Percentiles rank a stretch among this genome's conserved stretches.
Conservation (phyloP, 1,140 invertebrate species). For the Neodiprion lecontei region DNA sequence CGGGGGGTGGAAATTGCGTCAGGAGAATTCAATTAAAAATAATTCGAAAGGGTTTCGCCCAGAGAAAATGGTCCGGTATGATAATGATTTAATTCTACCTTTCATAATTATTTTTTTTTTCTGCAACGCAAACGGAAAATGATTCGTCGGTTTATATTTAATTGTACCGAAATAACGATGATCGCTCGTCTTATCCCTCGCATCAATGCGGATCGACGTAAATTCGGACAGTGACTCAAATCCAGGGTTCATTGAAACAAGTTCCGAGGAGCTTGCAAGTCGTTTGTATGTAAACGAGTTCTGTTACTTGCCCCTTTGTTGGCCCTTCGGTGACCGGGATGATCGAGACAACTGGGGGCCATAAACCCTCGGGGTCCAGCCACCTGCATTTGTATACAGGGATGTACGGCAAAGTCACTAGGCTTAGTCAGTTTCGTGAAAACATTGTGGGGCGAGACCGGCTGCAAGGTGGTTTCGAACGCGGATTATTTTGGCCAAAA, state of each 20-base stretch:
- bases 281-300: not conserved
- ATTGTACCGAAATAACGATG: not conserved
- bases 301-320: not conserved
- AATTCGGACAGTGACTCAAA: not conserved
- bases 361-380: not conserved
- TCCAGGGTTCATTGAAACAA: not conserved
- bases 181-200: no score
- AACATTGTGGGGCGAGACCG: no score
- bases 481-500: no score
- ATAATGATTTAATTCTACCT: no score
- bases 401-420: no score
- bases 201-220: no score
- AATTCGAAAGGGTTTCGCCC: conserved; percentile 38
- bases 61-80: conserved; percentile 22
- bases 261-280: not conserved
- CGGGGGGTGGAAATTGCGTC: conserved; percentile 54
- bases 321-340: not conserved
- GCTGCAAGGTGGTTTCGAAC: no score
- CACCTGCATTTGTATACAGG: no score
- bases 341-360: not conserved
- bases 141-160: not conserved
- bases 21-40: conserved; percentile 59
- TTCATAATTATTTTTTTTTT: no score
- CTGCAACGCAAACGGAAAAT: no score
- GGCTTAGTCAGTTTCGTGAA: no score